These are phyloP conservation scores for Omphaloscelis lunosa DNA, from an alignment of 2,888 invertebrate species.

Conservation along the genomic window DNA sequence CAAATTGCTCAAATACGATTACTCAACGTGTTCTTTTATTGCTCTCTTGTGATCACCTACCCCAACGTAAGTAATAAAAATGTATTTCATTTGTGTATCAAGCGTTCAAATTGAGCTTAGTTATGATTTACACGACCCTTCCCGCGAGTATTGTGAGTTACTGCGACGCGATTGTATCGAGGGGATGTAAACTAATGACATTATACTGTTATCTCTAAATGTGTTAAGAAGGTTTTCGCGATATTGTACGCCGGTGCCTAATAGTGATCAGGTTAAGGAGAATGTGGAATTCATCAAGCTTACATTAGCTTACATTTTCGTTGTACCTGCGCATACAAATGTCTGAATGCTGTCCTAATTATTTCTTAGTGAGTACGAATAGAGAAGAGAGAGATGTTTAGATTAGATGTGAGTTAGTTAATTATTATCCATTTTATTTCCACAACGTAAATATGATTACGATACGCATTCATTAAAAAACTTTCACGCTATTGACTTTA, in stretches of 20 bases:
- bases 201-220: conserved; percentile 56
- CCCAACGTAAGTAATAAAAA: conserved; percentile 56
- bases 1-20: conserved; percentile 67
- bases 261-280: conserved; percentile 24
- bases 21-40: conserved; percentile 60
- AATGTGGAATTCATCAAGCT: conserved; percentile 25
- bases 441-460: conserved; percentile 13
- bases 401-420: not conserved
- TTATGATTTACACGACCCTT: conserved; percentile 48
- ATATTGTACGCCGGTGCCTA: conserved; percentile 23
- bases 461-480: not conserved
- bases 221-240: conserved; percentile 34
- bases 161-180: conserved; percentile 33
- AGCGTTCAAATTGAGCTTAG: conserved; percentile 50
- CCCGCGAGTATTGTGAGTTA: conserved; percentile 34
- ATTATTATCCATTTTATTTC: not conserved
- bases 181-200: conserved; percentile 55
- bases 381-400: not conserved
- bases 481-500: conserved; percentile 26
- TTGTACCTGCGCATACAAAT: not conserved
- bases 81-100: conserved; percentile 54
- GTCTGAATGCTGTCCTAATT: too few relatives aligned
- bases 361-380: not conserved
- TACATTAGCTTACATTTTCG: conserved; percentile 12
- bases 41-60: conserved; percentile 52